These are phyloP conservation scores for Numenius phaeopus DNA, from an alignment of 2,797 vertebrate genomes.

Conservation along the genomic window DNA sequence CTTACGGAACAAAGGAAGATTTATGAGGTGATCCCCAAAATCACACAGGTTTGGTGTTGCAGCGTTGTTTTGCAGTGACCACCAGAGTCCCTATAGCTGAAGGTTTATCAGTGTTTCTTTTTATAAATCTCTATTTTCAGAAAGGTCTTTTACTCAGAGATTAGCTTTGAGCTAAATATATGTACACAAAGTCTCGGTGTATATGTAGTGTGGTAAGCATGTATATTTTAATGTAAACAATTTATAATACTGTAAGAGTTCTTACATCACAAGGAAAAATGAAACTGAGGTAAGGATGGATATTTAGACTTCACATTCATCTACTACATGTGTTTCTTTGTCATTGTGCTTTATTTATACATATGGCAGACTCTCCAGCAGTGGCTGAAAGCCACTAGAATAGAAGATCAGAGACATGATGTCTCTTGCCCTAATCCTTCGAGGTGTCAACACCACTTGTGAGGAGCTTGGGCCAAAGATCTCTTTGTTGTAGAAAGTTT, in stretches of 20 bases:
- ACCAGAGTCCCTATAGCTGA: slow-evolving; percentile 38
- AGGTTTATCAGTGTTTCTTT: slow-evolving; percentile 64
- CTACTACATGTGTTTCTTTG: background rate
- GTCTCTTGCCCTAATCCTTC: slow-evolving; percentile 22
- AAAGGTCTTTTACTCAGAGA: slow-evolving; percentile 32
- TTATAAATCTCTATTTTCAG: slow-evolving; percentile 66
- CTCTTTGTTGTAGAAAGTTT: background rate
- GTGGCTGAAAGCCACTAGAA: background rate
- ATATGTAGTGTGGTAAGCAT: background rate
- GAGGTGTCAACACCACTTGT: slow-evolving; percentile 4
- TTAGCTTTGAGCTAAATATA: slow-evolving; percentile 52
- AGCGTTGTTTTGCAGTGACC: slow-evolving; percentile 44
- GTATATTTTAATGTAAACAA: slow-evolving; percentile 26
- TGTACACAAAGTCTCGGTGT: slow-evolving; percentile 21
- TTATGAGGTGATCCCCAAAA: slow-evolving; percentile 53
- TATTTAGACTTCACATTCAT: background rate
- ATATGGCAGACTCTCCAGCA: background rate
- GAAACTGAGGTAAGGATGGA: background rate
- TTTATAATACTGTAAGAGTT: slow-evolving; percentile 12
- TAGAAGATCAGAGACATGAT: background rate
- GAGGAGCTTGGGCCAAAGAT: background rate
- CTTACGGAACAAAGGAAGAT: slow-evolving; percentile 47
- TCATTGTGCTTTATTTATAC: background rate
- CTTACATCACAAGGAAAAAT: background rate
- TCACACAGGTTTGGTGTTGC: slow-evolving; percentile 61